phyloP scores from a whole-genome alignment of 2,113 vertebrate genomes.

The Brachyhypopomus gauderio region DNA sequence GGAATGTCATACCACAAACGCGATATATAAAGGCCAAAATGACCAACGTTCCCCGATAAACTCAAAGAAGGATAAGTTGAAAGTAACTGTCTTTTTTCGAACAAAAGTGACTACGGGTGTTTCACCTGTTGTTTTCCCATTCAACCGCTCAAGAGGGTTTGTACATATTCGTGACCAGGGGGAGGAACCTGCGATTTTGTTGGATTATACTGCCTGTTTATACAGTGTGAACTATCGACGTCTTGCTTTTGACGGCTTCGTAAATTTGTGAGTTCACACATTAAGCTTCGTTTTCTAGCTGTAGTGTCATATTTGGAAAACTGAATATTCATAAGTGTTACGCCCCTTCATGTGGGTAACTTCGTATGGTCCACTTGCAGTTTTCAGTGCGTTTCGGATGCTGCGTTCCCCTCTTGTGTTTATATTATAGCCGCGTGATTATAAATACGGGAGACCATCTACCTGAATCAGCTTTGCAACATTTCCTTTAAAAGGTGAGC shows the following conservation, averaged over 20 bases:
- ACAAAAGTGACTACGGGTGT: not conserved
- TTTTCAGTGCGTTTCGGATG: not conserved
- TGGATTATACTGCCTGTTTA: not conserved
- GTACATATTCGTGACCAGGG: constrained; percentile 5
- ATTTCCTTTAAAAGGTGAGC: no score
- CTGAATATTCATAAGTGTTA: no score
- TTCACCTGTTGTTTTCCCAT: constrained; percentile 1
- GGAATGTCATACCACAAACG: no score
- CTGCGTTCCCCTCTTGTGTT: not conserved
- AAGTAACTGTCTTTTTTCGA: not conserved
- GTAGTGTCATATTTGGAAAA: not conserved
- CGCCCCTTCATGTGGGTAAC: not conserved
- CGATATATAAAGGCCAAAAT: no score
- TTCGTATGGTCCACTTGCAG: not conserved
- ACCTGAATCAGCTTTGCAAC: not conserved
- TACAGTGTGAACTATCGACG: not conserved
- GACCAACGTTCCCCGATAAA: no score
- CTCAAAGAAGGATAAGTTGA: not conserved
- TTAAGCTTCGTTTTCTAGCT: not conserved
- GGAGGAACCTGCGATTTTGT: not conserved
- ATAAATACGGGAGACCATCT: not conserved
- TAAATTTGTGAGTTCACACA: not conserved
- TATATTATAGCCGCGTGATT: not conserved
- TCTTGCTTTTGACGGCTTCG: not conserved
- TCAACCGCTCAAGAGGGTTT: not conserved